Evolutionary conservation across 2,888 invertebrate genomes (phyloP).

Genomic region (Dynastes maya): DNA sequence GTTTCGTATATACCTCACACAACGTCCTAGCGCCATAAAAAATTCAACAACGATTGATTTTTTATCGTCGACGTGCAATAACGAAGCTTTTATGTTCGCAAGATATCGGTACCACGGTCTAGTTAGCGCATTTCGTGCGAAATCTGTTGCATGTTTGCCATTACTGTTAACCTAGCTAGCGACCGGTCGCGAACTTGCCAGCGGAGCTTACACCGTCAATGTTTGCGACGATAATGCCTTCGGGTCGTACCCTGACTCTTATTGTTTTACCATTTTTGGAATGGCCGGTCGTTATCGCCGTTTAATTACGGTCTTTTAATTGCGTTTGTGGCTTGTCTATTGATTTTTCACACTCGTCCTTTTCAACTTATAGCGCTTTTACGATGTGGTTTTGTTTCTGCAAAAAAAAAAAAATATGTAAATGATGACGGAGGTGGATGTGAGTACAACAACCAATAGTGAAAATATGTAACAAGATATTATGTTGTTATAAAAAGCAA

Average conservation of each 20-base stretch:
- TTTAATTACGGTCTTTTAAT: conserved; percentile 11
- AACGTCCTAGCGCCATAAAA: not conserved
- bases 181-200: conserved; percentile 15
- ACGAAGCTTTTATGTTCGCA: conserved; percentile 1
- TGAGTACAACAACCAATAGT: too few species aligned
- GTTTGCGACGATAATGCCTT: conserved; percentile 13
- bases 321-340: conserved; percentile 20
- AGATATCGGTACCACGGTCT: conserved; percentile 11
- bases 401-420: too few species aligned
- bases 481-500: too few species aligned
- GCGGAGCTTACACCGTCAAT: not conserved
- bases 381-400: too few species aligned
- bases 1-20: not conserved
- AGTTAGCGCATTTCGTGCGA: conserved; percentile 20
- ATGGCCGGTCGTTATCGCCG: conserved; percentile 2
- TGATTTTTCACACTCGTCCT: conserved; percentile 17
- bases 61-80: conserved; percentile 1
- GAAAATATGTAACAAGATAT: too few species aligned
- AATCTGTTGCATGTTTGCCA: conserved; percentile 26
- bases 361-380: too few species aligned
- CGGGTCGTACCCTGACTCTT: too few species aligned
- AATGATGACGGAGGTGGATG: too few species aligned
- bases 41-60: conserved; percentile 18
- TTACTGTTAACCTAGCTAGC: conserved; percentile 7
- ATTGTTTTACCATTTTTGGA: conserved; percentile 1